Percentiles rank a stretch among this genome's conserved stretches.
Conservation (phyloP, 2,797 vertebrate species). For the Danio jaintianensis region DNA sequence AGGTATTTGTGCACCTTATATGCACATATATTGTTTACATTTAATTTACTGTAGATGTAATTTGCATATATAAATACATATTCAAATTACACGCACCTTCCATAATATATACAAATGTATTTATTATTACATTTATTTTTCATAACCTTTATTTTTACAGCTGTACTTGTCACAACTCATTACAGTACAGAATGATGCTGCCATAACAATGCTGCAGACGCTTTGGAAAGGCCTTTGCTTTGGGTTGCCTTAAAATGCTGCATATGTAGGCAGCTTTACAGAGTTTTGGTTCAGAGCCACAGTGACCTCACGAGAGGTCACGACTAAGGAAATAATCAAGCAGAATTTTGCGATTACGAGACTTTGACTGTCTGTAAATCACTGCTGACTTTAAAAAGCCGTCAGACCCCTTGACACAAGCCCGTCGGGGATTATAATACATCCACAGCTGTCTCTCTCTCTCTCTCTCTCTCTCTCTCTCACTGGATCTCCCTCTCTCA, state of each 20-base stretch:
- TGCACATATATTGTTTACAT: no score
- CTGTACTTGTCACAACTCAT: neutral
- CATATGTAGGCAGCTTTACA: neutral
- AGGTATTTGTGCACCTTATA: no score
- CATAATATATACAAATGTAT: no score
- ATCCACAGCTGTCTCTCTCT: slow-evolving; percentile 45
- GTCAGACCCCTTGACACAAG: slow-evolving; percentile 48
- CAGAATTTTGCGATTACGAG: slow-evolving; percentile 55
- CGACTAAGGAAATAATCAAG: slow-evolving; percentile 55
- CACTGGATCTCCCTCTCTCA: no score
- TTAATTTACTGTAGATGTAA: neutral
- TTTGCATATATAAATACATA: neutral
- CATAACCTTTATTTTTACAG: neutral
- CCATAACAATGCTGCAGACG: neutral
- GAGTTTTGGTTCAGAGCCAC: slow-evolving; percentile 6
- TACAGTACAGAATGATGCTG: no score
- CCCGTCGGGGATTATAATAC: slow-evolving; percentile 53
- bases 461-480: slow-evolving; percentile 10
- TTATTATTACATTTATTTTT: neutral
- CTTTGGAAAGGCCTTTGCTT: neutral
- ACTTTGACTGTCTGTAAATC: slow-evolving; percentile 59
- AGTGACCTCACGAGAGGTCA: slow-evolving; percentile 27
- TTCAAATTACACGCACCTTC: no score
- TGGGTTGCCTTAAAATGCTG: neutral
- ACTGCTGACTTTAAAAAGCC: slow-evolving; percentile 48